Base-by-base conservation (phyloP, 2,888 invertebrate genomes). In the Nymphalis urticae region DNA sequence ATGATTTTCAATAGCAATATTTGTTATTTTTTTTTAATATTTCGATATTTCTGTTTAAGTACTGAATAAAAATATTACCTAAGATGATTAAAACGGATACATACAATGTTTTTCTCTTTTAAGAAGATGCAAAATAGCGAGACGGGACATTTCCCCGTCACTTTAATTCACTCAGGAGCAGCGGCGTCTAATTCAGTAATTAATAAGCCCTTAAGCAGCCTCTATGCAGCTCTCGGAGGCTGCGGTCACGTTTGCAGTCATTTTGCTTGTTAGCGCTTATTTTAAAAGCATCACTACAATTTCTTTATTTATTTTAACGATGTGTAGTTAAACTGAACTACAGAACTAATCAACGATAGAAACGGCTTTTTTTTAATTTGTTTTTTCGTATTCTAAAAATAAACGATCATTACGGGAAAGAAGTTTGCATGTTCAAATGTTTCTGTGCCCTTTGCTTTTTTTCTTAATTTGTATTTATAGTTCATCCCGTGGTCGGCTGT, bases 181-280 rank as follows among this genome's bases (percentile, higher is more conserved):
- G 10, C 32, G 19, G 47, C 48, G 54, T 66, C 48, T 72, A 68
- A 72, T 69, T 62, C 68, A 68, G 66, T 70, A 66, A 69, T 72
- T 72, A 70, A 66, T 69, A 70, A 72, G 66, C 64, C 54, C 21
- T 65, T 58, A 64, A 66, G 54, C 59, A 62, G 65, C 67, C 70
- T 69, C 65, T 65, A 72, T 70, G 72, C 72, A 70, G 69, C 62
- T 69, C 60, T 62, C 63, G 42, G 58, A 10, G 68, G 65, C 61
- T 70, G 65, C 63, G 70, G 65, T 70, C 68, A 65, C 68, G 68
- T 70, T 70, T 68, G 70, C 67, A 60, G 60, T 63, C 67, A 72
- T 68, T 70, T 68, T 50, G 54, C 67, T 70, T 67, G 63, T 72
- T 69, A 67, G 60, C 69, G 69, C 67, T 69, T 59, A 65, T 67